Conservation (phyloP, 2,888 invertebrate genomes). For the Phlogophora meticulosa region DNA sequence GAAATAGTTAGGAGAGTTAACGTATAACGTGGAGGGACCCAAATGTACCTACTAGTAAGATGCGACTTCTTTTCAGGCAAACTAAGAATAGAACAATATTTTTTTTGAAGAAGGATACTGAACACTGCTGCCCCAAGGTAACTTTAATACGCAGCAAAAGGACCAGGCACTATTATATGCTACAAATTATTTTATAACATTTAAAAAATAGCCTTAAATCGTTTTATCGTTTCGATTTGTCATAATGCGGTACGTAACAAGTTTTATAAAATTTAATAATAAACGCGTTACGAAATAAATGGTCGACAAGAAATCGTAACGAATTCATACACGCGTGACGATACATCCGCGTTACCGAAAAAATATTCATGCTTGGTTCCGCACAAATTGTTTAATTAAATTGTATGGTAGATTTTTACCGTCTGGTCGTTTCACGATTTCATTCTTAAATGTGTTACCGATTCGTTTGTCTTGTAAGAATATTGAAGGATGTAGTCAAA, state of each 20-base stretch:
- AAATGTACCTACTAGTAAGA: too few species aligned
- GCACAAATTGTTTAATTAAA: constrained; percentile 14
- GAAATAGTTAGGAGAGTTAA: too few species aligned
- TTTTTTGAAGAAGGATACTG: too few species aligned
- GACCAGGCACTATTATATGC: too few species aligned
- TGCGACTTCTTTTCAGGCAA: too few species aligned
- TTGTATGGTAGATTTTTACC: not conserved
- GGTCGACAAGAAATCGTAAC: constrained; percentile 75
- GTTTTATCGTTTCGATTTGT: constrained; percentile 53
- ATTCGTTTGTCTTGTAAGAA: not conserved
- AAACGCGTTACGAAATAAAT: constrained; percentile 73
- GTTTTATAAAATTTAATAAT: constrained; percentile 63
- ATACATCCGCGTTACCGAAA: constrained; percentile 70
- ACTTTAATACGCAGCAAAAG: too few species aligned
- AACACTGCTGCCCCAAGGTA: too few species aligned
- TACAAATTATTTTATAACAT: too few species aligned
- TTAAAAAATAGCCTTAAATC: constrained; percentile 34
- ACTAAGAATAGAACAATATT: too few species aligned
- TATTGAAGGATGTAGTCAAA: not conserved
- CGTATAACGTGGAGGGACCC: too few species aligned
- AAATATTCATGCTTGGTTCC: constrained; percentile 50
- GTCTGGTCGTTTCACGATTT: not conserved
- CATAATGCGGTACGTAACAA: constrained; percentile 27
- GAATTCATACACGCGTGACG: constrained; percentile 77
- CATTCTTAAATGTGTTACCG: not conserved